Evolutionary conservation across 2,113 vertebrate genomes (phyloP), one percentile per base, ranked within the genome.

Genomic region (Coracopsis vasa): DNA sequence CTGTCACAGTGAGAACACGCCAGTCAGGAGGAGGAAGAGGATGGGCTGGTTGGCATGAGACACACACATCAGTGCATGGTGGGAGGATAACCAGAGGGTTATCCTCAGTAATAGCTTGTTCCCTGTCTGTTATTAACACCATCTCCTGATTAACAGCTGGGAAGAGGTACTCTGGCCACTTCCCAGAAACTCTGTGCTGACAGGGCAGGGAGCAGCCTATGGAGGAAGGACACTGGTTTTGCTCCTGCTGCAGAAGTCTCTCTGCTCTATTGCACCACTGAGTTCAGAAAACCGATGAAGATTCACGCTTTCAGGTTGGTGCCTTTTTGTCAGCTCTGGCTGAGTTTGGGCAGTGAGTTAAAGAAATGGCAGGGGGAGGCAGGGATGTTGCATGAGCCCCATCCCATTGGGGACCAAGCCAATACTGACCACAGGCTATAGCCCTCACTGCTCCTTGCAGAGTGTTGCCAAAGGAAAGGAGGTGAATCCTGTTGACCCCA

Each of bases 11-110:
- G 1, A 39, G 64, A 48, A 69, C 2, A 3, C 44, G 42, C 42
- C 1, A 0, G 0, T 31, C 67, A 72, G 47, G 47, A 53, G 31
- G 66, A 83, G 42, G 62, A 79, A 58, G 54, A 77, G 33, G 23
- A 82, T 33, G 73, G 31, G 31, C 62, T 80, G 67, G 42, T 42
- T 74, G 64, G 33, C 29, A 7, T 24, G 37, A 66, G 42, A 35
- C 54, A 37, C 1, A 45, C 1, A 1, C 41, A 62, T 29, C 6
- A 4, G 39, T 29, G 51, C 0, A 0, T 50, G 35, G 35, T 19
- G 1, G 50, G 69, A 87, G 28, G 60, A 35, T 42, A 80, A 82
- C 33, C 1, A 2, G 15, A 31, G 31, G 13, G 2, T 65, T 72
- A 19, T 45, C 60, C 64, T 78, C 37, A 4, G 13, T 74, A 24